Evolutionary conservation across 2,113 vertebrate species (phyloP).

Genomic region (Ailurus styani): DNA sequence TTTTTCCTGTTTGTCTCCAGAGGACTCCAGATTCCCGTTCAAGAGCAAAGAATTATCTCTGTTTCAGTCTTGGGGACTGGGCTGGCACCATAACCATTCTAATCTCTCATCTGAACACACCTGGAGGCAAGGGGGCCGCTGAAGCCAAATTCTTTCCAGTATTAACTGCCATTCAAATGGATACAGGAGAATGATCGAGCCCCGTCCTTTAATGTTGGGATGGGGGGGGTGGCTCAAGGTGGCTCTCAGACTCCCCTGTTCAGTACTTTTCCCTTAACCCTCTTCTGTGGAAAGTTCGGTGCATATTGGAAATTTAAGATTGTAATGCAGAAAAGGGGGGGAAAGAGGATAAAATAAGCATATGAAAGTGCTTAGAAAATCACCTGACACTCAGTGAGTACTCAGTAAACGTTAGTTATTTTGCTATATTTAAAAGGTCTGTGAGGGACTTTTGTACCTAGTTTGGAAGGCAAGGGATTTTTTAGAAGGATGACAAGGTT

Average conservation of each 20-base stretch:
- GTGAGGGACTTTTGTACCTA: neutral
- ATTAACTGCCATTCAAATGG: conserved; percentile 76
- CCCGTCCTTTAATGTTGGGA: conserved; percentile 61
- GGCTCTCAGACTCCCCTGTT: neutral
- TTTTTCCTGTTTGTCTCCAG: conserved; percentile 72
- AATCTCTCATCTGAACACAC: conserved; percentile 74
- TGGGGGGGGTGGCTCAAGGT: neutral
- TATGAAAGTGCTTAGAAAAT: neutral
- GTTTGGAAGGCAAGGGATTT: neutral
- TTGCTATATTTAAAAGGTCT: neutral
- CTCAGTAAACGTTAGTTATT: neutral
- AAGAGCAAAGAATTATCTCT: conserved; percentile 59
- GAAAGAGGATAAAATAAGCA: neutral
- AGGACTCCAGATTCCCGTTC: conserved; percentile 64
- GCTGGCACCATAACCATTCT: conserved; percentile 67
- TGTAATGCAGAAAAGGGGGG: neutral
- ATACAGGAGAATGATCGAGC: conserved; percentile 62
- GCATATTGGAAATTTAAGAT: neutral
- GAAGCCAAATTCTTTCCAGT: conserved; percentile 74
- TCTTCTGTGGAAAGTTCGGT: neutral
- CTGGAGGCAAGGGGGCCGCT: conserved; percentile 57
- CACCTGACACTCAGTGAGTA: neutral
- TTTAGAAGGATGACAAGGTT: neutral
- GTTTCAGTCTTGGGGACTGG: conserved; percentile 51
- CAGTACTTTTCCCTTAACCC: neutral